Evolutionary conservation across 64 coral and sea anemone species (phyloP).

Genomic region (Porites lutea): DNA sequence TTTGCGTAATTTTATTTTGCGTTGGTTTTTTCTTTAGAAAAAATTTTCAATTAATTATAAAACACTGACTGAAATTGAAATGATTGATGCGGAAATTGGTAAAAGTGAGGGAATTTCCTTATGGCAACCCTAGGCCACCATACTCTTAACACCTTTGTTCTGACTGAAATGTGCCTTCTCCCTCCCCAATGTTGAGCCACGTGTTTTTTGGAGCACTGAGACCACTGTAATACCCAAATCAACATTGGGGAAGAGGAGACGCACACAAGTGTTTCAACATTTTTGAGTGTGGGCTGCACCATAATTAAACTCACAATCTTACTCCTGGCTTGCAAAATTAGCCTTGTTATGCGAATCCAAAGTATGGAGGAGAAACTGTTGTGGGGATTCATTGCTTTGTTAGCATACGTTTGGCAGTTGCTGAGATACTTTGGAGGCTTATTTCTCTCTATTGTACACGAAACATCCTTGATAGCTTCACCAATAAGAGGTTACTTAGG

Average conservation of each 20-base stretch:
- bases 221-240: no score
- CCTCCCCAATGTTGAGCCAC: no score
- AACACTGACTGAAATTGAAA: background rate
- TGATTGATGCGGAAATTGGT: conserved; percentile 5
- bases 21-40: no score
- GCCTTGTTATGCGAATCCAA: conserved; percentile 59
- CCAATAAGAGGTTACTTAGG: no score
- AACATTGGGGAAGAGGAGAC: no score
- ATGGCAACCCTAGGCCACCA: background rate
- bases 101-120: conserved; percentile 15
- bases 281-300: conserved; percentile 47
- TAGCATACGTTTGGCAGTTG: conserved; percentile 42
- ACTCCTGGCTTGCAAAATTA: conserved; percentile 34
- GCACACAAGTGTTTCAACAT: no score
- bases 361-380: conserved; percentile 37
- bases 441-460: conserved; percentile 45
- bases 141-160: no score
- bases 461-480: conserved; percentile 20
- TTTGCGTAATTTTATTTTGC: no score
- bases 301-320: conserved; percentile 45
- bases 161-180: no score
- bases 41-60: background rate
- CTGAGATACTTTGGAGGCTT: conserved; percentile 41
- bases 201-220: no score
- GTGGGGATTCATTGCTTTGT: conserved; percentile 36